Percentiles rank a stretch among this genome's conserved stretches.
These are phyloP conservation scores for Drosophila eugracilis DNA, from an alignment of 1,140 invertebrate species.

Conservation along the genomic window DNA sequence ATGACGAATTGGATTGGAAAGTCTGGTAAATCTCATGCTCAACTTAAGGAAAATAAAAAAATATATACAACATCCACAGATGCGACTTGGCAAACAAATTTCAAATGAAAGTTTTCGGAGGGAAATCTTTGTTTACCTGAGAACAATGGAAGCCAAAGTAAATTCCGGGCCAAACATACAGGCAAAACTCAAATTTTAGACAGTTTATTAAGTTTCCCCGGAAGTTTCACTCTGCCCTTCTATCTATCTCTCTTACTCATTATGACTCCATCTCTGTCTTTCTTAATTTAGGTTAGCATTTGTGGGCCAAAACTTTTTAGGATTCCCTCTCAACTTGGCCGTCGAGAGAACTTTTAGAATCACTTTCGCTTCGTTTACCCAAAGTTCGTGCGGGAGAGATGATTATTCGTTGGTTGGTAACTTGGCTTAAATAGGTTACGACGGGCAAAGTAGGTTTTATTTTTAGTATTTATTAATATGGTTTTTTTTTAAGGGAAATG, in stretches of 20 bases:
- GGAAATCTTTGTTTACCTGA: slow-evolving; percentile 36
- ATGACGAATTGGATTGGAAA: slow-evolving; percentile 9
- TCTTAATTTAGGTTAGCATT: slow-evolving; percentile 24
- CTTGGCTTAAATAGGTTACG: background rate
- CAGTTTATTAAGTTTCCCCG: slow-evolving; percentile 41
- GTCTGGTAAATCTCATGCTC: background rate
- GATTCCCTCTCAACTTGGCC: slow-evolving; percentile 7
- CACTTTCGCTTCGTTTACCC: slow-evolving; percentile 32
- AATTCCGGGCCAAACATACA: slow-evolving; percentile 24
- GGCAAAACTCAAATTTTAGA: slow-evolving; percentile 41
- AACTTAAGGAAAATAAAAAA: slow-evolving; percentile 2
- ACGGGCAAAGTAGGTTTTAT: too few species aligned
- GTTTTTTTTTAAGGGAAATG: too few species aligned
- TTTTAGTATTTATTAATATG: too few species aligned
- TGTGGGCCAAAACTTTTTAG: slow-evolving; percentile 19
- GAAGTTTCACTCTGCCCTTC: too few species aligned
- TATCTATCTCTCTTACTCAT: background rate
- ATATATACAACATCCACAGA: background rate
- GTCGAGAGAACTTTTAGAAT: slow-evolving; percentile 24
- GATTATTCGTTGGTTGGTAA: background rate
- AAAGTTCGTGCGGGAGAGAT: slow-evolving; percentile 6
- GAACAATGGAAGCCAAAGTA: slow-evolving; percentile 42
- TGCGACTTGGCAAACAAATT: slow-evolving; percentile 14
- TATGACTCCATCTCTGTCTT: background rate
- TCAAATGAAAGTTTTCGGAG: slow-evolving; percentile 25